Evolutionary conservation across 2,797 vertebrate species (phyloP).

Genomic region (Steatocranus sp.): DNA sequence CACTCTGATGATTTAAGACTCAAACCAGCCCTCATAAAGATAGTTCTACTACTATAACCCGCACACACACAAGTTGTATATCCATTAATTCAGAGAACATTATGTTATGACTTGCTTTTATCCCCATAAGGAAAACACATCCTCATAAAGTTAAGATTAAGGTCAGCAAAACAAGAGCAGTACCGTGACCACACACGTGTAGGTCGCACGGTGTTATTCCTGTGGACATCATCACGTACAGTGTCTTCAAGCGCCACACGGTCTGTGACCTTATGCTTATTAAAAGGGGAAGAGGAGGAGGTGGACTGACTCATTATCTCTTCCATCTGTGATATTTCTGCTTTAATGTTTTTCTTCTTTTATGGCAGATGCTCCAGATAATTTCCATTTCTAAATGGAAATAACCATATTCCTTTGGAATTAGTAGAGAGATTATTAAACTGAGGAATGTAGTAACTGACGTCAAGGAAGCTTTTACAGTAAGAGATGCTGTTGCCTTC

Average conservation of each 20-base stretch:
- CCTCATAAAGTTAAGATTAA: not conserved
- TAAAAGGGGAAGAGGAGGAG: not conserved
- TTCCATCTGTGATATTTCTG: not conserved
- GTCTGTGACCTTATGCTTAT: not conserved
- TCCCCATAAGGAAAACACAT: not conserved
- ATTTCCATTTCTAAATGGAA: not conserved
- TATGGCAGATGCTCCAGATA: not conserved
- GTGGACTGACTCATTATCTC: not conserved
- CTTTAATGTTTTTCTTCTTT: not conserved
- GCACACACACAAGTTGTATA: not conserved
- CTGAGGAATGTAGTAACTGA: not conserved
- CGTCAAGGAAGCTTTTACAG: not conserved
- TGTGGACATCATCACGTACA: not conserved
- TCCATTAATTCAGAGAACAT: not conserved
- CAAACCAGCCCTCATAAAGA: not conserved
- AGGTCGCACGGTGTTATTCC: not conserved
- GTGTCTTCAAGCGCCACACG: not conserved
- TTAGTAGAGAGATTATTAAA: not conserved
- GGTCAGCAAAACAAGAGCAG: not conserved
- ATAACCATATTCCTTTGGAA: not conserved
- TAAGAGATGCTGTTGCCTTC: not conserved
- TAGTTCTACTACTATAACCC: not conserved
- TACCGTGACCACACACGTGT: not conserved
- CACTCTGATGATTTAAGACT: not conserved
- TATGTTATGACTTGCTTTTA: not conserved